Evolutionary conservation across 2,797 vertebrate genomes (phyloP).

Genomic region (Chaenodraco wilsoni): DNA sequence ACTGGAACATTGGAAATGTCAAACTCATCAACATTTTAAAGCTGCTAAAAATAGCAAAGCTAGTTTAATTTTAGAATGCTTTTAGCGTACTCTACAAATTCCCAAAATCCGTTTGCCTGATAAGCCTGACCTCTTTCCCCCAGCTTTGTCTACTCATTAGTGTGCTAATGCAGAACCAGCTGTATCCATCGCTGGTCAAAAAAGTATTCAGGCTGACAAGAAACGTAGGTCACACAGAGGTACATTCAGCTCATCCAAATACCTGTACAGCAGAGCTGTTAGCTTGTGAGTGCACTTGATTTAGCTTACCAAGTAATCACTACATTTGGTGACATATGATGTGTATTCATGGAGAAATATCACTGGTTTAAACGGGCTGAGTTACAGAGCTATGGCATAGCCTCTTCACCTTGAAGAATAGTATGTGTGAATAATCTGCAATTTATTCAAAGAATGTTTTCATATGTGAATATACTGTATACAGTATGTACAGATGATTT

Average conservation of each 20-base stretch:
- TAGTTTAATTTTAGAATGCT: constrained; percentile 29
- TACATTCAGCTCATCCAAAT: constrained; percentile 49
- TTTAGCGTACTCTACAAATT: constrained; percentile 33
- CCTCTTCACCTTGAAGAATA: not conserved
- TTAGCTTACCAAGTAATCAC: constrained; percentile 38
- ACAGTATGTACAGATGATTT: too few species aligned
- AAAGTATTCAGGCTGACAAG: constrained; percentile 31
- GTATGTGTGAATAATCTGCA: not conserved
- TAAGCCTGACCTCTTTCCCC: constrained; percentile 28
- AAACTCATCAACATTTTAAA: constrained; percentile 28
- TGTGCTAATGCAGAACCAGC: constrained; percentile 45
- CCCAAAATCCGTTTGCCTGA: constrained; percentile 35
- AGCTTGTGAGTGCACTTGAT: constrained; percentile 46
- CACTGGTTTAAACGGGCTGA: constrained; percentile 22
- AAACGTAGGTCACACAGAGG: constrained; percentile 36
- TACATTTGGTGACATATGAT: constrained; percentile 33
- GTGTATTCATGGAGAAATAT: constrained; percentile 24
- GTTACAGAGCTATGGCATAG: not conserved
- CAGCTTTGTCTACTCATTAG: constrained; percentile 41
- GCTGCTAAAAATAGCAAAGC: constrained; percentile 46
- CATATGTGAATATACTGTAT: too few species aligned
- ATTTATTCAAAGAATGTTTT: not conserved
- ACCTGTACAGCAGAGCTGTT: constrained; percentile 17
- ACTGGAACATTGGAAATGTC: constrained; percentile 46
- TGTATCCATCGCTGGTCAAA: constrained; percentile 24